Conservation (phyloP, 2,113 vertebrate genomes). For the Gobio gobio region DNA sequence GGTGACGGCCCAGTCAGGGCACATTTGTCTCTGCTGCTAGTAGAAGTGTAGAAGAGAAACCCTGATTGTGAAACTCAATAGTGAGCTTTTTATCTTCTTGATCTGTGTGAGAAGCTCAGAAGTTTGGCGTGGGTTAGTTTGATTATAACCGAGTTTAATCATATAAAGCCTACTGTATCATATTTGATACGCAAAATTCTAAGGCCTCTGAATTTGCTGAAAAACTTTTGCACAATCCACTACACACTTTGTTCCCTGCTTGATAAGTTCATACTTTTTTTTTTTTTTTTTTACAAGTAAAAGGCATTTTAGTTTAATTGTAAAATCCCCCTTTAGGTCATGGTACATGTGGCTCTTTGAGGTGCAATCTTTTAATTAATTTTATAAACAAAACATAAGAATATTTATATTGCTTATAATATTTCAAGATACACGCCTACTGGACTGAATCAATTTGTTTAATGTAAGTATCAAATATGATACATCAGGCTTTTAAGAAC, state of each 20-base stretch:
- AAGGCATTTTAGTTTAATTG: not conserved
- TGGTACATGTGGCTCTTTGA: not conserved
- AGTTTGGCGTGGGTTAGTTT: not conserved
- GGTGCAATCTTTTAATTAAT: not conserved
- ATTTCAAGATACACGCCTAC: not conserved
- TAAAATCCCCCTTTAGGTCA: not conserved
- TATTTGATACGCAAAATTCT: not conserved
- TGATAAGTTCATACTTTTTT: not conserved
- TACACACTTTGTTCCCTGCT: not conserved
- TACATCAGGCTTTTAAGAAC: too few species aligned
- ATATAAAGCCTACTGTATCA: not conserved
- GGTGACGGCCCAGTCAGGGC: constrained; percentile 13
- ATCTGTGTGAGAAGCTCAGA: not conserved
- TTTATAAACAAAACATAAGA: not conserved
- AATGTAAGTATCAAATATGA: too few species aligned
- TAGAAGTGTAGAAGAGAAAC: not conserved
- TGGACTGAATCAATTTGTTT: not conserved
- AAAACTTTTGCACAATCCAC: not conserved
- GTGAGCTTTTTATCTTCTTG: not conserved
- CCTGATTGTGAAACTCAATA: not conserved
- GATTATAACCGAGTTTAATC: not conserved
- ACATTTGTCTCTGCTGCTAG: constrained; percentile 1
- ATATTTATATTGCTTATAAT: not conserved
- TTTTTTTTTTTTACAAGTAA: not conserved
- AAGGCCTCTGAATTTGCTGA: not conserved